Base-by-base conservation (phyloP, 2,888 invertebrate species). In the Anodontia alba region DNA sequence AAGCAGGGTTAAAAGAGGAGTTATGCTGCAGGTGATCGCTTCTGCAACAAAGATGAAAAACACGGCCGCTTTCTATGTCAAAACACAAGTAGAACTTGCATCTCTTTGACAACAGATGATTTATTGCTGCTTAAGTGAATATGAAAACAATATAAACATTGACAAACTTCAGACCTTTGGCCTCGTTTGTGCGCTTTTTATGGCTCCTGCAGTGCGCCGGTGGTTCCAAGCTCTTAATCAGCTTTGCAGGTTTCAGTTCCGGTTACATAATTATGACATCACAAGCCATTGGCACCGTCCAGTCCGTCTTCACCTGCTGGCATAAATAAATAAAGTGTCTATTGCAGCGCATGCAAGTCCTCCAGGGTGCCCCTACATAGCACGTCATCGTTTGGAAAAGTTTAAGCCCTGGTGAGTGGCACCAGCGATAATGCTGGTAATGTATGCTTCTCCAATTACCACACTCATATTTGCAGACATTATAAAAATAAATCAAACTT, bases 111-210 rank as follows among this genome's bases (percentile, higher is more conserved):
- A 33, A 87, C 90, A 88, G 90, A 91, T 92, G 92, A 92, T 92
- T 92, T 92, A 92, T 92, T 87, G 88, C 90, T 90, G 90, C 91
- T 89, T 88, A 90, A 88, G 88, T 89, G 89, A 91, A 90, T 88
- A 87, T 88, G 90, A 90, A 88, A 89, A 91, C 88, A 86, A 89
- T 84, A 76, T 76, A 80, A 77, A 83, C 85, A 88, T 87, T 87
- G 82, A 86, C 85, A 86, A 82, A 80, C 78, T 75, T 75, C 78
- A 80, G 73, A 82, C 84, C 84, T 78, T 70, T 81, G 73, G 62
- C 81, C 75, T 33, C n/a, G 62, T 62, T 62, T 29, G 23, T 62
- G 33, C 33, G 62, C 62, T 29, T 62, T 62, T 33, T 26, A 62
- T 62, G 62, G 62, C 31, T 29, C 62, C 62, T 23, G 62, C 62